Base-by-base conservation (phyloP, 2,888 invertebrate species). In the Nipponacmea schrenckii region DNA sequence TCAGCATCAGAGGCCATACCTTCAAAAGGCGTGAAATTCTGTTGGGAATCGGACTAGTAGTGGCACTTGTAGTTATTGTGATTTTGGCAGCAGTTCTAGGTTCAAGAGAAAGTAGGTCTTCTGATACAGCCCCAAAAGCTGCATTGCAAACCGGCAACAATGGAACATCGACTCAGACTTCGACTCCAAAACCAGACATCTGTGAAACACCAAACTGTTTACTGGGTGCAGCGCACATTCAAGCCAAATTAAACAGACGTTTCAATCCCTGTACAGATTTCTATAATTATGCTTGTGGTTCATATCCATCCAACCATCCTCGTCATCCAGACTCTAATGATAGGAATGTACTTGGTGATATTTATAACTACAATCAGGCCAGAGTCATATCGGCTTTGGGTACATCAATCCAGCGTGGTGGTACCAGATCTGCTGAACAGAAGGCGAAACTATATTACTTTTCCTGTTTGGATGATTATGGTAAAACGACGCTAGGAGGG, bases 361-460 rank as follows among this genome's bases (percentile, higher is more conserved):
- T 85, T 46, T 79, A 80, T 46, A 72, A 79, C 50, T 73, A 79
- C 46, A 86, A 85, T 73, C 76, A 83, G 68, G 82, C 81, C 44
- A 81, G 78, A 65, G 72, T 84, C 8, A 72, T 77, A 44, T 75
- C 77, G 20, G 20, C 27, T 12, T n/a, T 31, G 27, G 14, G 26
- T 17, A 64, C 64, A 3, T 39, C 64, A n/a, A 39, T 27, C 14
- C 27, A 64, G 7, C 10, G 17, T 26, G 14, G 10, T 26, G 17
- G n/a, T 10, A 2, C 10, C 0, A 79, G 80, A 77, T 77, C 87
- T 5, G 87, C 91, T 7, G 90, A 91, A 77, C 91, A 91, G 90
- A 92, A 92, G 84, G 81, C 92, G 78, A 92, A 91, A 80, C 88
- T 90, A 77, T 91, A 92, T 78, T 92, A 92, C 84, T 90, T 91